A percentile compares a stretch with the other conserved stretches of the same genome.
Evolutionary conservation across 2,888 invertebrate species (phyloP).

Genomic region (Eudemis profundana): DNA sequence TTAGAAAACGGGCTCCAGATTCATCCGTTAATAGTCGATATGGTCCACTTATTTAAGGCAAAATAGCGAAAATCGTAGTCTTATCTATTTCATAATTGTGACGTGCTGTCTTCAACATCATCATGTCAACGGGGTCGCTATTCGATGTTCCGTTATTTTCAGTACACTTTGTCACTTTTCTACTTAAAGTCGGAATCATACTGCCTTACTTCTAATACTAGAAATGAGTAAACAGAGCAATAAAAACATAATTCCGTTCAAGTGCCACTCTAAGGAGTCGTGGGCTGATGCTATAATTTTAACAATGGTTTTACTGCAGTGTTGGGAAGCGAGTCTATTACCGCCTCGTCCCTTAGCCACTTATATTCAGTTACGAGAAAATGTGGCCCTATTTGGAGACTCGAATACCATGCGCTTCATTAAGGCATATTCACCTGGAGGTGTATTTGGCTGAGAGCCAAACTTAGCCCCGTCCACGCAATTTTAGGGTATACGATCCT

Average conservation of each 20-base stretch:
- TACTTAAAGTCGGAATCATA: conserved; percentile 8
- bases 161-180: neutral
- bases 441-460: neutral
- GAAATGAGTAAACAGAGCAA: conserved; percentile 1
- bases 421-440: neutral
- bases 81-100: neutral
- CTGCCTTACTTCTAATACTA: neutral
- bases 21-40: too few species aligned
- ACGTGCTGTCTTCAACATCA: neutral
- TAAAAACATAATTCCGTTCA: neutral
- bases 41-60: too few species aligned
- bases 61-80: neutral
- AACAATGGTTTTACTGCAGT: conserved; percentile 16
- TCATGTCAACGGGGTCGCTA: neutral
- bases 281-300: neutral
- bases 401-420: conserved; percentile 1
- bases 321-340: conserved; percentile 7
- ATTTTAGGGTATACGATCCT: neutral
- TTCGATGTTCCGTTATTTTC: neutral
- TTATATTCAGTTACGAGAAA: neutral
- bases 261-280: conserved; percentile 5
- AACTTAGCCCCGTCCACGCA: neutral
- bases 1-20: too few species aligned
- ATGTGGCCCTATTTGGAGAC: neutral
- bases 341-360: neutral